Evolutionary conservation across 1,140 invertebrate genomes (phyloP).

Genomic region (Diorhabda elongata): DNA sequence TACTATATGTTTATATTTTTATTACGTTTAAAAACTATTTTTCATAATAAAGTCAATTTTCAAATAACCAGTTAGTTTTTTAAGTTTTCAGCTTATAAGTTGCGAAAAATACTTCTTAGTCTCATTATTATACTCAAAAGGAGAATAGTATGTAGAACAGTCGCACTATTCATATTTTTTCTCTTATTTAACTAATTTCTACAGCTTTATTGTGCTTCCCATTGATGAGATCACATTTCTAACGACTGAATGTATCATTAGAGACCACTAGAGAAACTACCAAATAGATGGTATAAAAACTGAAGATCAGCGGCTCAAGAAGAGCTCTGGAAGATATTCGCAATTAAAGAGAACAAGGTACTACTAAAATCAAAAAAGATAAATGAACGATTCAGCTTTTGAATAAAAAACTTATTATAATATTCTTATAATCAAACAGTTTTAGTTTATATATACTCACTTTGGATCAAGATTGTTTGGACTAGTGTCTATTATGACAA

Average conservation of each 20-base stretch:
- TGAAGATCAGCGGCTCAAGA: background rate
- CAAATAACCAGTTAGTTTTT: background rate
- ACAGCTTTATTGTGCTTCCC: background rate
- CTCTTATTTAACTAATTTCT: background rate
- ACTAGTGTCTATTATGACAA: constrained; percentile 61
- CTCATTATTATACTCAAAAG: too few species aligned
- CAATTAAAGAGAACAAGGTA: background rate
- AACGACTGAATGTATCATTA: background rate
- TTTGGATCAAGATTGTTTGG: constrained; percentile 53
- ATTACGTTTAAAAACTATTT: background rate
- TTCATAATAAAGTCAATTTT: background rate
- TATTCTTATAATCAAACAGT: background rate
- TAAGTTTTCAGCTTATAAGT: background rate
- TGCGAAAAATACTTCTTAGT: too few species aligned
- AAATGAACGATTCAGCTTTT: background rate
- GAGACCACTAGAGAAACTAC: background rate
- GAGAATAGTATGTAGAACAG: too few species aligned
- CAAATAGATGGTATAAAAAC: background rate
- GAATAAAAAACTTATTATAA: background rate
- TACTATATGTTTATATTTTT: background rate
- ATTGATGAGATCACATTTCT: background rate
- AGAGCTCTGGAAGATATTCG: too few species aligned
- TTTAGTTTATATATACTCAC: constrained; percentile 13
- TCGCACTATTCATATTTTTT: background rate
- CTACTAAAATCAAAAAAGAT: background rate